These are phyloP conservation scores for Malurus melanocephalus DNA, from an alignment of 2,113 vertebrate genomes.

Conservation along the genomic window DNA sequence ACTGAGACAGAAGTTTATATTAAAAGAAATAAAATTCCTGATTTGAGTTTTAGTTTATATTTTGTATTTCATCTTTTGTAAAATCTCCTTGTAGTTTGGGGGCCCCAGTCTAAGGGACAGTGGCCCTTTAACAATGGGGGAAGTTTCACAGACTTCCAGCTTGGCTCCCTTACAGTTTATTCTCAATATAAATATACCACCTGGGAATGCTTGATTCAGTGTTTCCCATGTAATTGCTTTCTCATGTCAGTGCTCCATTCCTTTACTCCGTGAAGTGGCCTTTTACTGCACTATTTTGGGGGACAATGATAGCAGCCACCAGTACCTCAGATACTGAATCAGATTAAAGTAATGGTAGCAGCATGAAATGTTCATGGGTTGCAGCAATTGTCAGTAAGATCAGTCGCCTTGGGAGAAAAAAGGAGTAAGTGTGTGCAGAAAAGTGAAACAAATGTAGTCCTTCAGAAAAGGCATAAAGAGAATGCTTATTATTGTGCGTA, in stretches of 20 bases:
- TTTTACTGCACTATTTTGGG: not conserved
- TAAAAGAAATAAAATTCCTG: not conserved
- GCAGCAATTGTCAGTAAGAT: not conserved
- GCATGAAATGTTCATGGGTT: not conserved
- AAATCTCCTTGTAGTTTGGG: not conserved
- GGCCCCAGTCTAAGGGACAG: not conserved
- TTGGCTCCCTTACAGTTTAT: slow-evolving; percentile 49
- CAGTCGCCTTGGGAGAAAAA: not conserved
- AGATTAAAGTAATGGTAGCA: not conserved
- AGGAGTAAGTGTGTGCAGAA: not conserved
- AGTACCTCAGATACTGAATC: not conserved
- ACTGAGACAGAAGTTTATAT: not conserved
- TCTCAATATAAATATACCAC: slow-evolving; percentile 61
- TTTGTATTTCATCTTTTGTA: not conserved
- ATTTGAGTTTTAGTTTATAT: not conserved
- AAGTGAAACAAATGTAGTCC: not conserved
- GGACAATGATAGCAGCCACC: not conserved
- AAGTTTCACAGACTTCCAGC: slow-evolving; percentile 48
- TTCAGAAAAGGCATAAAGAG: not conserved
- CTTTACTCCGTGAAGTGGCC: slow-evolving; percentile 16
- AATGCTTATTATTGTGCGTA: not conserved
- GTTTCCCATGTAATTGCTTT: slow-evolving; percentile 65
- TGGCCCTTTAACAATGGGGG: slow-evolving; percentile 55
- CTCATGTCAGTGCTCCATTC: slow-evolving; percentile 44
- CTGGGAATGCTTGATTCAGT: slow-evolving; percentile 55